Percentiles rank a stretch among this genome's conserved stretches.
Evolutionary conservation across 2,888 invertebrate genomes (phyloP).

Genomic region (Plebejus anna): DNA sequence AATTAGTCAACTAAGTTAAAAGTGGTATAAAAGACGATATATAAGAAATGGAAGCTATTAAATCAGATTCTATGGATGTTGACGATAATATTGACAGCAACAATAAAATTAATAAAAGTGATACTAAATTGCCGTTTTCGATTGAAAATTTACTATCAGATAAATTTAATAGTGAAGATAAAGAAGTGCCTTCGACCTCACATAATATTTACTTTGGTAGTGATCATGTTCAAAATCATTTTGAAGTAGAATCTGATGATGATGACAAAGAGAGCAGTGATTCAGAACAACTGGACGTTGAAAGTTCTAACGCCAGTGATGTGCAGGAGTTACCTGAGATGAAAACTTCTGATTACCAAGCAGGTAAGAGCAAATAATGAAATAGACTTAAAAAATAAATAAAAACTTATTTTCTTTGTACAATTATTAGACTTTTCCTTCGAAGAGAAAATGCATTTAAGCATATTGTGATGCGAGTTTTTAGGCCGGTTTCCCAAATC

Average conservation of each 20-base stretch:
- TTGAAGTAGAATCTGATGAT: constrained; percentile 52
- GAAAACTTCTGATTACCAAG: constrained; percentile 59
- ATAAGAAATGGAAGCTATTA: constrained; percentile 32
- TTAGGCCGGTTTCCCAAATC: too few species aligned
- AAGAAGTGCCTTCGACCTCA: constrained; percentile 33
- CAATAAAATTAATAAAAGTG: constrained; percentile 52
- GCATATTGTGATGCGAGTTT: too few species aligned
- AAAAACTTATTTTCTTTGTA: not conserved
- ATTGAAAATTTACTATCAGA: constrained; percentile 67
- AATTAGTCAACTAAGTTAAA: constrained; percentile 22
- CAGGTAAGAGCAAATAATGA: constrained; percentile 50
- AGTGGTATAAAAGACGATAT: constrained; percentile 3
- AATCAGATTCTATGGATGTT: constrained; percentile 41
- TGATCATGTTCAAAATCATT: constrained; percentile 44
- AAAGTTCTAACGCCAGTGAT: constrained; percentile 57
- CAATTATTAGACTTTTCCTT: too few species aligned
- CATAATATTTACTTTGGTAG: constrained; percentile 34
- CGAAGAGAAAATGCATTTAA: too few species aligned
- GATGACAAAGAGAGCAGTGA: constrained; percentile 49
- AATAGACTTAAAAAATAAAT: too few species aligned
- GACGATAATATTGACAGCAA: constrained; percentile 35
- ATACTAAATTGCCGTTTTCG: constrained; percentile 63
- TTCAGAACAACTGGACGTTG: constrained; percentile 68
- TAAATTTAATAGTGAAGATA: constrained; percentile 50
- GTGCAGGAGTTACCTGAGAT: constrained; percentile 54